phyloP scores from a whole-genome alignment of 1,140 invertebrate genomes.

The Cataglyphis hispanica region DNA sequence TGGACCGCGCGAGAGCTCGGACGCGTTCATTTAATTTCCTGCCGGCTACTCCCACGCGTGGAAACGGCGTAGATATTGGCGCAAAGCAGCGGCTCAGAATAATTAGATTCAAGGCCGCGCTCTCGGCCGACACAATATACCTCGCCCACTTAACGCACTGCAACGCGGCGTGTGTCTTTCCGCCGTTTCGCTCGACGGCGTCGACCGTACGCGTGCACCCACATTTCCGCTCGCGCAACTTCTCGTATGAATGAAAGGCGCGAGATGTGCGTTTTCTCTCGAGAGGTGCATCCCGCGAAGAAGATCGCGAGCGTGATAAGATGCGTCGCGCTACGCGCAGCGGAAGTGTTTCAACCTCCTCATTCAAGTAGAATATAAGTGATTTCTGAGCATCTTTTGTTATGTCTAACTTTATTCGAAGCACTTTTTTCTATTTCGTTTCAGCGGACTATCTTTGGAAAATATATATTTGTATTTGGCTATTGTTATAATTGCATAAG shows the following conservation, averaged over 20 bases:
- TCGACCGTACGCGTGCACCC: background rate
- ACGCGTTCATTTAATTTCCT: constrained; percentile 65
- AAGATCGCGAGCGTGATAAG: constrained; percentile 41
- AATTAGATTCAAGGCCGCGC: constrained; percentile 77
- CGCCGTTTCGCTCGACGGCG: constrained; percentile 57
- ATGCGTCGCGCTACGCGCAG: background rate
- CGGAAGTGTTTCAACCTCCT: background rate
- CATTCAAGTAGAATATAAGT: constrained; percentile 6
- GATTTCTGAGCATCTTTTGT: background rate
- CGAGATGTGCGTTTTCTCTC: constrained; percentile 20
- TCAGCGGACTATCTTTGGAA: background rate
- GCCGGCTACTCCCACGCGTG: constrained; percentile 47
- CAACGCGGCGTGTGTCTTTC: constrained; percentile 49
- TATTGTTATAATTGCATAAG: too few relatives aligned
- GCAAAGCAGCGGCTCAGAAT: constrained; percentile 71
- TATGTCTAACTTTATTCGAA: background rate
- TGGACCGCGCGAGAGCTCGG: background rate
- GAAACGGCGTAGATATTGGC: constrained; percentile 52
- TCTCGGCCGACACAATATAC: constrained; percentile 72
- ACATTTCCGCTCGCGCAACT: constrained; percentile 35
- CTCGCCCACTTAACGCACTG: constrained; percentile 67
- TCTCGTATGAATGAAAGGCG: constrained; percentile 41
- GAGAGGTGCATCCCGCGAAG: constrained; percentile 11
- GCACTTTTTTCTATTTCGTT: background rate
- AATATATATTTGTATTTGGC: too few relatives aligned